Evolutionary conservation across 2,113 vertebrate species (phyloP).

Genomic region (Plotosus lineatus): DNA sequence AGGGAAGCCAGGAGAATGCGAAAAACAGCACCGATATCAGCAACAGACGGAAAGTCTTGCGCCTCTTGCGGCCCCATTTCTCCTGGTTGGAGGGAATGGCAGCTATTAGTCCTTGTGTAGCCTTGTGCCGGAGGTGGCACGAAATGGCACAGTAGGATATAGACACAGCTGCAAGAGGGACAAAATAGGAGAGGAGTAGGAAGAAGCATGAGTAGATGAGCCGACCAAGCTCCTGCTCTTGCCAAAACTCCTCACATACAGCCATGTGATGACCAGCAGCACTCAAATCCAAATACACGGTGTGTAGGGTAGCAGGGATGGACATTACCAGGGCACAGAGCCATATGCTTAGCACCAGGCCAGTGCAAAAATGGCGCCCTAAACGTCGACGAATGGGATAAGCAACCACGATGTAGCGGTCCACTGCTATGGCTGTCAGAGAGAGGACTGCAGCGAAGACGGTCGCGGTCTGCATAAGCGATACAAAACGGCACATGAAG

Average conservation of each 20-base stretch:
- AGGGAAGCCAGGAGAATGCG: conserved; percentile 84
- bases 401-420: conserved; percentile 82
- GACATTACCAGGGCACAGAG: conserved; percentile 74
- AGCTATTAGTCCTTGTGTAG: conserved; percentile 62
- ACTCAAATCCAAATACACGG: conserved; percentile 78
- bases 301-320: conserved; percentile 74
- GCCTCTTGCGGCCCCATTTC: conserved; percentile 76
- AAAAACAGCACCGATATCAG: conserved; percentile 80
- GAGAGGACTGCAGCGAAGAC: conserved; percentile 83
- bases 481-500: conserved; percentile 81
- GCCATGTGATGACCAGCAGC: conserved; percentile 77
- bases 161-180: conserved; percentile 76
- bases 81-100: conserved; percentile 66
- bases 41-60: conserved; percentile 81
- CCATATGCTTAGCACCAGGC: conserved; percentile 78
- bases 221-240: conserved; percentile 69
- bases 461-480: conserved; percentile 78
- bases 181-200: conserved; percentile 81
- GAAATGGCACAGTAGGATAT: conserved; percentile 85
- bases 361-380: conserved; percentile 71
- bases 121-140: conserved; percentile 72
- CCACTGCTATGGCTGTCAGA: conserved; percentile 83
- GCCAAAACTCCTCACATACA: conserved; percentile 86
- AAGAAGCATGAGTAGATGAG: conserved; percentile 82
- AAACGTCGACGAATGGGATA: conserved; percentile 78